These are phyloP conservation scores for Ormyrus nitidulus DNA, from an alignment of 2,888 invertebrate genomes.

Conservation along the genomic window DNA sequence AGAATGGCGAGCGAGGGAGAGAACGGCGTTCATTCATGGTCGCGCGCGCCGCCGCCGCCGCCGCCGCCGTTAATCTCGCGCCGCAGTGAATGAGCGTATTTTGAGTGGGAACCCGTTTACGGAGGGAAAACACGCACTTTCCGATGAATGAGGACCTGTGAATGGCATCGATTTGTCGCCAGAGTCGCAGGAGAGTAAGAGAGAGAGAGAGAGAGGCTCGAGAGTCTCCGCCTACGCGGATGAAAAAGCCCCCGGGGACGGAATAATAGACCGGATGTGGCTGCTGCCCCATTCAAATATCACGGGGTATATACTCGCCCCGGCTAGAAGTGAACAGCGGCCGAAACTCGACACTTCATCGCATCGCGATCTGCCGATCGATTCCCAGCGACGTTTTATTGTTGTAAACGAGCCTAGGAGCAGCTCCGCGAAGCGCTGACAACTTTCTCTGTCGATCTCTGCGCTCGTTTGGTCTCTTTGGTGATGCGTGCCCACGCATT, in stretches of 20 bases:
- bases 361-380: constrained; percentile 70
- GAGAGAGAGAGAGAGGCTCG: constrained; percentile 50
- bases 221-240: constrained; percentile 56
- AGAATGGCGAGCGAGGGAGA: constrained; percentile 2
- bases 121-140: constrained; percentile 67
- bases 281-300: constrained; percentile 66
- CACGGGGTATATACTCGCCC: neutral
- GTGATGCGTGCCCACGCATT: neutral
- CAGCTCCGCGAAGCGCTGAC: neutral
- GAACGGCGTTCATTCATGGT: constrained; percentile 44
- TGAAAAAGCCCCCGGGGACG: constrained; percentile 55
- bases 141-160: constrained; percentile 43
- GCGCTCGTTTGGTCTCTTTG: neutral
- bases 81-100: constrained; percentile 64
- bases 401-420: neutral
- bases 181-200: constrained; percentile 58
- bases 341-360: constrained; percentile 72
- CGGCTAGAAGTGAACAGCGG: constrained; percentile 70
- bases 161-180: constrained; percentile 69
- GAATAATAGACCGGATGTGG: constrained; percentile 74
- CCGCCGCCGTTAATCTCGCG: constrained; percentile 59
- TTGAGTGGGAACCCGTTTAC: constrained; percentile 68
- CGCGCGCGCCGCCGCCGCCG: constrained; percentile 9
- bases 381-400: constrained; percentile 62
- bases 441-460: neutral